Evolutionary conservation across 2,888 invertebrate genomes (phyloP), one percentile per base, ranked within the genome.

Genomic region (Venusia cambrica): DNA sequence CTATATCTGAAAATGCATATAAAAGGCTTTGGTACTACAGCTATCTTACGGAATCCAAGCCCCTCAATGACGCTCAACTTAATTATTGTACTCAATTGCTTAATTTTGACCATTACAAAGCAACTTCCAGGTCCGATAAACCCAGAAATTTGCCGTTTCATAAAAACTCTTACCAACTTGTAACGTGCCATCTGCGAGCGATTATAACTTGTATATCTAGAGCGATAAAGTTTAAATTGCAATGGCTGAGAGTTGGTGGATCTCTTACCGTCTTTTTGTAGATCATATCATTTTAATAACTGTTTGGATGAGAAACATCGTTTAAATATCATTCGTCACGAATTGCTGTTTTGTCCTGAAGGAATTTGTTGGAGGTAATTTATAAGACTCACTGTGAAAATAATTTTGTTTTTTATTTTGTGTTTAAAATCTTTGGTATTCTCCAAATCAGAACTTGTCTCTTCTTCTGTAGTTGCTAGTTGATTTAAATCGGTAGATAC

Each of bases 221-320:
- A 24, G 32, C 19, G 32, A 35, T 49, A 19, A 46, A 41, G 38
- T 41, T 41, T 32, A 30, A 41, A 46, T 49, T 46, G 30, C 37
- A 28, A 26, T 21, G 20, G 16, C n/a, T n/a, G n/a, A 12, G 6
- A 12, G 13, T 29, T 10, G 6, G 12, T 8, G 15, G 6, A 1
- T n/a, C n/a, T n/a, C n/a, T n/a, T 6, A 14, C 24, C 4, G 18
- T 10, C 9, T 18, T 32, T 21, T 13, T 13, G 12, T n/a, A 16
- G 13, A 30, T 20, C 6, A 25, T 1, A 34, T 21, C 17, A 25
- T 29, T 39, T 29, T 16, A 17, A 34, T 25, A 21, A 12, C 17
- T 12, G 22, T 22, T 22, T 7, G 4, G 13, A 12, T 13, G 7
- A 9, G 22, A 5, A 22, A 10, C 4, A 4, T n/a, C 6, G n/a